Evolutionary conservation across 2,113 vertebrate genomes (phyloP).

Genomic region (Rousettus leschenaultii): DNA sequence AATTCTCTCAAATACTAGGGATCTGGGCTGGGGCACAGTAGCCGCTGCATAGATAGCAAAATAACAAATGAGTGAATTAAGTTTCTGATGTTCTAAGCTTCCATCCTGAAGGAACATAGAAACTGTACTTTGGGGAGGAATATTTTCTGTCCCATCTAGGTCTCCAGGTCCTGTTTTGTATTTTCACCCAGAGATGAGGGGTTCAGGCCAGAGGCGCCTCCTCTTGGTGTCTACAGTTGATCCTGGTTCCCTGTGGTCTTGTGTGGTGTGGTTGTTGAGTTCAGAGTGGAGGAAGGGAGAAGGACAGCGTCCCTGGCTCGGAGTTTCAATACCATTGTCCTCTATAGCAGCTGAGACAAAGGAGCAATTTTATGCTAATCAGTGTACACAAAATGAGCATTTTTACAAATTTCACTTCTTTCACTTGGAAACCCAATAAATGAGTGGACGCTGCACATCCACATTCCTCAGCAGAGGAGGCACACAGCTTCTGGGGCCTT

Average conservation of each 20-base stretch:
- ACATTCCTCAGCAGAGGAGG: slow-evolving; percentile 30
- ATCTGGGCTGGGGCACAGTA: background rate
- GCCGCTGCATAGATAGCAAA: background rate
- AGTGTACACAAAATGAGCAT: slow-evolving; percentile 87
- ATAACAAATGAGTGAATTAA: background rate
- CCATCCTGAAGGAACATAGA: background rate
- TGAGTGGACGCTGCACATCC: slow-evolving; percentile 59
- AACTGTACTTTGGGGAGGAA: background rate
- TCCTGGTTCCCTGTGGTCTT: background rate
- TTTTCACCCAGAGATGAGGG: background rate
- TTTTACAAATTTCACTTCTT: slow-evolving; percentile 83
- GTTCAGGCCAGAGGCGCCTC: rapidly evolving
- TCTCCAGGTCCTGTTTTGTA: background rate
- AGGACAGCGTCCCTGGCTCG: slow-evolving; percentile 77
- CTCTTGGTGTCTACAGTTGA: background rate
- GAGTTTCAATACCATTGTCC: slow-evolving; percentile 87
- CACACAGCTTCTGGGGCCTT: slow-evolving; percentile 22
- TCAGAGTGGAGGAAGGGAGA: slow-evolving; percentile 55
- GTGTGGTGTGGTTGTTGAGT: slow-evolving; percentile 58
- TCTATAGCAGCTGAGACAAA: slow-evolving; percentile 86
- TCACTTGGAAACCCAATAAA: slow-evolving; percentile 80
- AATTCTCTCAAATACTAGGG: background rate
- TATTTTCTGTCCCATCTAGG: background rate
- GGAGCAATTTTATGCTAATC: slow-evolving; percentile 96
- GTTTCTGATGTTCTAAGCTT: background rate